Evolutionary conservation across 2,797 vertebrate genomes (phyloP).

Genomic region (Crocidura indochinensis): DNA sequence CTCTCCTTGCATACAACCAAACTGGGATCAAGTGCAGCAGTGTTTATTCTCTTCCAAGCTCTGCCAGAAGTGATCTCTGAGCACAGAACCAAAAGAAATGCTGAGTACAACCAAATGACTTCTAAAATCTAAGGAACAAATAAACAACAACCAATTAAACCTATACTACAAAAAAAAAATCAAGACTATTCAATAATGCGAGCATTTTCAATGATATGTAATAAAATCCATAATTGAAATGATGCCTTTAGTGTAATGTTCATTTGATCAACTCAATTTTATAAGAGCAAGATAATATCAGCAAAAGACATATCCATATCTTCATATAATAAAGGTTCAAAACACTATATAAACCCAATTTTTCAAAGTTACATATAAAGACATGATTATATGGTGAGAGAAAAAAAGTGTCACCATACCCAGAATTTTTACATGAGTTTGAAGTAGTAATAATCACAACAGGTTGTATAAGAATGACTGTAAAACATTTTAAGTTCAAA

Average conservation of each 20-base stretch:
- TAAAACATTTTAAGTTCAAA: slow-evolving; percentile 39
- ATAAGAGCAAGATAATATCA: neutral
- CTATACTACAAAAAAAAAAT: slow-evolving; percentile 45
- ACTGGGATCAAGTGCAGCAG: no score
- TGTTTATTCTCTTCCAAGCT: no score
- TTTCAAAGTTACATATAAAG: neutral
- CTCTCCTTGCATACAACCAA: no score
- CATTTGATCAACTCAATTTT: slow-evolving; percentile 49
- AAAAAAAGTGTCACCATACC: neutral
- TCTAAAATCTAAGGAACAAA: neutral
- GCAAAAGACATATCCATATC: slow-evolving; percentile 1
- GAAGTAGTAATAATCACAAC: slow-evolving; percentile 18
- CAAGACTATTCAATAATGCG: neutral
- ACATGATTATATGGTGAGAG: neutral
- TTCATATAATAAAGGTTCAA: slow-evolving; percentile 24
- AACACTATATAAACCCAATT: slow-evolving; percentile 15
- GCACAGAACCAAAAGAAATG: no score
- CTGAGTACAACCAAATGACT: no score
- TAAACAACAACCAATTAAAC: slow-evolving; percentile 42
- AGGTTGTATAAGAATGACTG: neutral
- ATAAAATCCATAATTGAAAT: slow-evolving; percentile 24
- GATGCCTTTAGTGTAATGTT: slow-evolving; percentile 19
- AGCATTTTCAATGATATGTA: neutral
- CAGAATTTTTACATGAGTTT: neutral
- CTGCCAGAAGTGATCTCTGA: no score